These are phyloP conservation scores for Drosophila paramelanica DNA, from an alignment of 2,888 invertebrate genomes.

Conservation along the genomic window DNA sequence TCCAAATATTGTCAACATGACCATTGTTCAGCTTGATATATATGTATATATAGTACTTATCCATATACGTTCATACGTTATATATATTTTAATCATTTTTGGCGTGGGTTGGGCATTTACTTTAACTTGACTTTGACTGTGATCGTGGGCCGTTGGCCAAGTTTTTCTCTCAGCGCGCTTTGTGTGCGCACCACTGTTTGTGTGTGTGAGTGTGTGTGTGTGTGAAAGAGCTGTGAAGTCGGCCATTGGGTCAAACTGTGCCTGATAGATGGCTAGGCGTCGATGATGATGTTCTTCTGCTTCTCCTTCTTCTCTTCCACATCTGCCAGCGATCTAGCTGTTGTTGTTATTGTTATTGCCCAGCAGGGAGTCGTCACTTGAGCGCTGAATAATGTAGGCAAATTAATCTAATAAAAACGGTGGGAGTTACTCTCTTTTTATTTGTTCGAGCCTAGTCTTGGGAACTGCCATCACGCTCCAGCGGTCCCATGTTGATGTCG, in stretches of 20 bases:
- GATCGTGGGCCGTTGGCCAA: constrained; percentile 70
- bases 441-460: constrained; percentile 33
- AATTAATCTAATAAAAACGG: constrained; percentile 76
- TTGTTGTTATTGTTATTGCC: constrained; percentile 31
- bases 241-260: constrained; percentile 77
- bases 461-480: constrained; percentile 45
- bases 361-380: constrained; percentile 64
- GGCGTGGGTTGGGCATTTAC: constrained; percentile 58
- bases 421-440: constrained; percentile 58
- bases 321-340: constrained; percentile 16
- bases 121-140: constrained; percentile 49
- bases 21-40: constrained; percentile 48
- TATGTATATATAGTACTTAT: constrained; percentile 19
- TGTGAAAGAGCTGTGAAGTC: constrained; percentile 76
- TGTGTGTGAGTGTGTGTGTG: constrained; percentile 14
- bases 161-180: constrained; percentile 31
- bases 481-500: constrained; percentile 15
- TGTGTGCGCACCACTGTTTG: neutral
- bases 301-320: constrained; percentile 21
- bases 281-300: constrained; percentile 59
- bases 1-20: constrained; percentile 63
- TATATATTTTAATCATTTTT: constrained; percentile 21
- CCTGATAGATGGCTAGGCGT: constrained; percentile 74
- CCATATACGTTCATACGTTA: constrained; percentile 3
- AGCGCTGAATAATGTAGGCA: constrained; percentile 70